Evolutionary conservation across 2,113 vertebrate species (phyloP).

Genomic region (Greenwoodochromis staneri): DNA sequence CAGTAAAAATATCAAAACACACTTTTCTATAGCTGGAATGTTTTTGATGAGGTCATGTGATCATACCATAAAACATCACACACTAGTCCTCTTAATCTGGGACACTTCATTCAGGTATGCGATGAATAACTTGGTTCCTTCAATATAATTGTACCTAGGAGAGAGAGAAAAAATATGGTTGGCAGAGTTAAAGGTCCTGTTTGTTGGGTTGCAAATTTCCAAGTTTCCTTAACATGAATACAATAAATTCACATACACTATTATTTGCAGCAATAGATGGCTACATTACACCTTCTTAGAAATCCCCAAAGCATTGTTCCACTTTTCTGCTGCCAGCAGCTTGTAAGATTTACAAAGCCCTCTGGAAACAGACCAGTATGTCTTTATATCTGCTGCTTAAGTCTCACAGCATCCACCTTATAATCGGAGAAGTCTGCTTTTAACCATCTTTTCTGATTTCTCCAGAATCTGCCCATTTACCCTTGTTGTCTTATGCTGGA

Average conservation of each 20-base stretch:
- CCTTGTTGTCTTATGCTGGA: not conserved
- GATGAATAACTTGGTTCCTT: conserved; percentile 74
- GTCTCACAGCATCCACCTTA: not conserved
- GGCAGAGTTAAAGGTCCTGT: not conserved
- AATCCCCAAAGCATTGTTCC: not conserved
- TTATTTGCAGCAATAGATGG: not conserved
- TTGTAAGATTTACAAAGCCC: not conserved
- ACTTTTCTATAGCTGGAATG: not conserved
- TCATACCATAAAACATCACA: conserved; percentile 18
- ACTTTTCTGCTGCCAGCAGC: not conserved
- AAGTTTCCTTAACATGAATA: not conserved
- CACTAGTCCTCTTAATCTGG: conserved; percentile 38
- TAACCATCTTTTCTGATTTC: not conserved
- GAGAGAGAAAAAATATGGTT: not conserved
- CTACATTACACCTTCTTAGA: not conserved
- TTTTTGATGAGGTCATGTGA: not conserved
- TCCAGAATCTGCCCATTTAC: not conserved
- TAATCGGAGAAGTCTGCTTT: not conserved
- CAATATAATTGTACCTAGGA: conserved; percentile 72
- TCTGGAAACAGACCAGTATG: not conserved
- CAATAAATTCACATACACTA: not conserved
- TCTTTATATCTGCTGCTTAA: not conserved
- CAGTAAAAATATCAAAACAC: not conserved
- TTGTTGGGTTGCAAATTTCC: not conserved
- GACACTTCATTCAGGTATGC: conserved; percentile 71